Base-by-base conservation (phyloP, 2,113 vertebrate genomes). In the Plotosus lineatus region DNA sequence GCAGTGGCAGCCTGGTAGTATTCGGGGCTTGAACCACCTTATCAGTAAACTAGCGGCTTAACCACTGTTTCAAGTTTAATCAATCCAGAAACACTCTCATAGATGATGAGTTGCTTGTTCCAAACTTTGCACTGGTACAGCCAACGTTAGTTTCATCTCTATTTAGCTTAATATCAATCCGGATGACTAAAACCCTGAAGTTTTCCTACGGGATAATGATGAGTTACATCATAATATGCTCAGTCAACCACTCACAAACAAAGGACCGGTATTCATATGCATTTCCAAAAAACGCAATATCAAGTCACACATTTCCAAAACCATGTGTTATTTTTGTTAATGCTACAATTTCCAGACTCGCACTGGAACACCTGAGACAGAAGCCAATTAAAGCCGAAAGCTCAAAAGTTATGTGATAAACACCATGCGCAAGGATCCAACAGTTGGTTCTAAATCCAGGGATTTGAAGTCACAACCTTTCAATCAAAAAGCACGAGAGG, bases 381-480 rank as follows among this genome's bases (percentile, higher is more conserved):
- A 46, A 36, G 21, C 46, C 26, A 36, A 11, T 73, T 15, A 14
- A 10, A 50, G 66, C 23, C 14, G 21, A 44, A 71, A 46, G 8
- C 51, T 14, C 11, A 55, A 33, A 50, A 55, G 10, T 51, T 33
- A 36, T 51, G 28, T 4, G 48, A n/a, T 38, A 74, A 74, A 74
- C 5, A 4, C 19, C 1, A 6, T 56, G 51, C 33, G n/a, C 73
- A 9, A 26, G 1, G 50, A 75, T 31, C 51, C 72, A 75, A 50
- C 44, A 72, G 72, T 40, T 26, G 33, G 31, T 14, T 74, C 23
- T 40, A 17, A 75, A 42, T 42, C 51, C 73, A 56, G 51, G 36
- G 73, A 75, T 75, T 42, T 75, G 33, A 75, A 56, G 51, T 75
- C 36, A 19, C 36, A n/a, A 33, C 23, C 23, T 56, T 75, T 56